Conservation (phyloP, 2,888 invertebrate genomes). For the Neuroscelio doddi region DNA sequence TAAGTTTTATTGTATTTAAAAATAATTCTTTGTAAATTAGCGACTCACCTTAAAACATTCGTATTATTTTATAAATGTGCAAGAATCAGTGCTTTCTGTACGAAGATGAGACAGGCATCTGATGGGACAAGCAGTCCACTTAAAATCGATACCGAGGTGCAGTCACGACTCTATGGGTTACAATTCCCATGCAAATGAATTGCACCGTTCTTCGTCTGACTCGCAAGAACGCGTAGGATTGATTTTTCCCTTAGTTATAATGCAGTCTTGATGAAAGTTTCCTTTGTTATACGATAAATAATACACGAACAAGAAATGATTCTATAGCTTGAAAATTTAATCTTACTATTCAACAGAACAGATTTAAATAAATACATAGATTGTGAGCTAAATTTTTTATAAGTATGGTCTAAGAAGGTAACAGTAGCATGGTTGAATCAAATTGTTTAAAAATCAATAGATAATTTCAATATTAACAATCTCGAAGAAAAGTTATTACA, state of each 20-base stretch:
- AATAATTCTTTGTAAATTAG: no score
- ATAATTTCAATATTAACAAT: no score
- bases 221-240: no score
- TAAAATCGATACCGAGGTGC: constrained; percentile 70
- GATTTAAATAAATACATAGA: neutral
- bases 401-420: no score
- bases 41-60: no score
- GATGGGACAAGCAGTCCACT: constrained; percentile 70
- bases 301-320: neutral
- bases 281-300: no score
- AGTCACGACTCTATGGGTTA: constrained; percentile 63
- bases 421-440: no score
- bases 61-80: no score
- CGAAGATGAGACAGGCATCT: constrained; percentile 69
- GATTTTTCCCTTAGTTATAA: constrained; percentile 52
- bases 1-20: no score
- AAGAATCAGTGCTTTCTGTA: constrained; percentile 66
- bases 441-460: no score
- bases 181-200: constrained; percentile 71
- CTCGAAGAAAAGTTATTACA: no score
- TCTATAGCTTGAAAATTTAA: neutral
- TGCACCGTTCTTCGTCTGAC: constrained; percentile 54
- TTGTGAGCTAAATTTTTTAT: no score
- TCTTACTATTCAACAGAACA: neutral
- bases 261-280: constrained; percentile 1